Evolutionary conservation across 2,113 vertebrate species (phyloP).

Genomic region (Calyptomena viridis): DNA sequence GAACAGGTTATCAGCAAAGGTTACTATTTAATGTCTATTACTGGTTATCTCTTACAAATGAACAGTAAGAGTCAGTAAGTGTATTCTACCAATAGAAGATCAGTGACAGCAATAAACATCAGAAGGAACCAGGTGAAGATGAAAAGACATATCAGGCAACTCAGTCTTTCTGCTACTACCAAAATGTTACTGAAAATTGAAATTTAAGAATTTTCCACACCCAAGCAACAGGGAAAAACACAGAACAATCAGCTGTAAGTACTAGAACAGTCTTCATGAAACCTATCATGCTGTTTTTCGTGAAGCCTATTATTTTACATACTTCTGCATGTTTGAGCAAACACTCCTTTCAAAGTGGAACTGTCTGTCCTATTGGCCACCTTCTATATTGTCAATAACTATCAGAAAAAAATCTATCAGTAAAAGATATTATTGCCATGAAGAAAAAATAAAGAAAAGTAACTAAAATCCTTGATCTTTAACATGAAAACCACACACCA

Average conservation of each 20-base stretch:
- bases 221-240: background rate
- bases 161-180: background rate
- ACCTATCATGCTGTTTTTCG: too few relatives aligned
- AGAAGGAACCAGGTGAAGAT: background rate
- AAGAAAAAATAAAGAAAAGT: background rate
- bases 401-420: background rate
- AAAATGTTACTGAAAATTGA: background rate
- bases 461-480: background rate
- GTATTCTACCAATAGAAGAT: background rate
- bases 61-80: background rate
- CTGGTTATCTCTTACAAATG: background rate
- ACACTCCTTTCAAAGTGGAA: background rate
- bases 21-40: background rate
- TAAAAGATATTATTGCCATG: background rate
- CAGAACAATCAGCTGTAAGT: background rate
- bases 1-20: background rate
- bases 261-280: background rate
- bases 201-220: background rate
- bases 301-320: background rate
- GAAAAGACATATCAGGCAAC: background rate
- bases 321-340: background rate
- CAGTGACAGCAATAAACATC: background rate
- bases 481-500: background rate
- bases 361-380: background rate
- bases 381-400: background rate